These are phyloP conservation scores for Pomacea maculata DNA, from an alignment of 1,140 invertebrate genomes.

Conservation along the genomic window DNA sequence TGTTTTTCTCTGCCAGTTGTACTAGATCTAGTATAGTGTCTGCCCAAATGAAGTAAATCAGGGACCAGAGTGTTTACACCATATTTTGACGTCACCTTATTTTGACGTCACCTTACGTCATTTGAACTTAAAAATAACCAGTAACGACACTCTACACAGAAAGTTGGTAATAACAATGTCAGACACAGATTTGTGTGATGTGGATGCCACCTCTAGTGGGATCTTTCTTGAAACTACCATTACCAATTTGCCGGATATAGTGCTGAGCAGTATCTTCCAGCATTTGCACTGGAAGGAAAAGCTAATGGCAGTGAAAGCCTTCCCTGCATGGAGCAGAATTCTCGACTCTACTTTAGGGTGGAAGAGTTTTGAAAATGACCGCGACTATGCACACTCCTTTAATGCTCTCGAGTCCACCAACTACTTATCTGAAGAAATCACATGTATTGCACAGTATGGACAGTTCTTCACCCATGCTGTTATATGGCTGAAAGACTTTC, in stretches of 20 bases:
- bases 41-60: no score
- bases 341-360: constrained; percentile 13
- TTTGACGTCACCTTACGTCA: no score
- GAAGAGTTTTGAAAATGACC: constrained; percentile 16
- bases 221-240: background rate
- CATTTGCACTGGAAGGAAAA: constrained; percentile 23
- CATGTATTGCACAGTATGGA: constrained; percentile 19
- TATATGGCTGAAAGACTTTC: constrained; percentile 18
- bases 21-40: no score
- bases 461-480: constrained; percentile 13
- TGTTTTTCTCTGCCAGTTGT: no score
- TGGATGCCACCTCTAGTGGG: background rate
- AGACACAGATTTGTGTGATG: background rate
- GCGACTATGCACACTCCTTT: background rate
- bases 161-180: no score
- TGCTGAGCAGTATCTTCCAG: constrained; percentile 3
- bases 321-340: constrained; percentile 6
- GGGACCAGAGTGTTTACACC: no score
- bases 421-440: constrained; percentile 10
- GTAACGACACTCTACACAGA: no score
- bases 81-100: no score
- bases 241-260: constrained; percentile 3
- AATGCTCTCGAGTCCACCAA: background rate
- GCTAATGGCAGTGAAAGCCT: constrained; percentile 2
- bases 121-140: no score